Percentiles rank a stretch among this genome's conserved stretches.
Evolutionary conservation across 2,888 invertebrate genomes (phyloP).

Genomic region (Tinea semifulvella): DNA sequence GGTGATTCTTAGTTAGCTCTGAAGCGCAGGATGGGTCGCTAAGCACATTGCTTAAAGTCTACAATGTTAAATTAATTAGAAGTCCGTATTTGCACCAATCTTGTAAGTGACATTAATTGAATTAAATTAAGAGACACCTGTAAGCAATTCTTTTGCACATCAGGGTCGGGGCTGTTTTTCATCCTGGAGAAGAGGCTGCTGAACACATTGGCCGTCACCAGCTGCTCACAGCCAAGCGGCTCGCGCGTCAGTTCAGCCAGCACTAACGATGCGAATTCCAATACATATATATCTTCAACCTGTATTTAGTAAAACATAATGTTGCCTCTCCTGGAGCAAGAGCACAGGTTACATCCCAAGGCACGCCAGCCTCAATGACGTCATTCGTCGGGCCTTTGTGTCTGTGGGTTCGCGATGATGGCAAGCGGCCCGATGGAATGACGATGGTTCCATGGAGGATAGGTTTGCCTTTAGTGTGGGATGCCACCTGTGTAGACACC

Average conservation of each 20-base stretch:
- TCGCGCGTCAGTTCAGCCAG: conserved; percentile 58
- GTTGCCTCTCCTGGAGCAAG: too few species aligned
- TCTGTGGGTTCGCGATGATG: too few species aligned
- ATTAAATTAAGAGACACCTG: conserved; percentile 44
- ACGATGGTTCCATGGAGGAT: too few species aligned
- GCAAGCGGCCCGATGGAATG: too few species aligned
- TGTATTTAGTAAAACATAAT: too few species aligned
- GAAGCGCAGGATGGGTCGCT: conserved; percentile 54
- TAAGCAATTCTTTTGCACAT: conserved; percentile 64
- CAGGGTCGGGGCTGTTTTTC: conserved; percentile 61
- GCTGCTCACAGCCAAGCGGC: conserved; percentile 51
- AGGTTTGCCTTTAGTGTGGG: too few species aligned
- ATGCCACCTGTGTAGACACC: too few species aligned
- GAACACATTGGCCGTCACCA: conserved; percentile 49
- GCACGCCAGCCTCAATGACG: too few species aligned
- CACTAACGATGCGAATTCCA: conserved; percentile 62
- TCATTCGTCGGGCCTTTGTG: too few species aligned
- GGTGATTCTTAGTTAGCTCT: conserved; percentile 52
- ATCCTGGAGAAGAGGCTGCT: conserved; percentile 53
- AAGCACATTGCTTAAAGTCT: conserved; percentile 59
- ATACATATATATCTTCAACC: conserved; percentile 58
- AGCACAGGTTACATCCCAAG: too few species aligned
- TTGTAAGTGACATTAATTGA: not conserved
- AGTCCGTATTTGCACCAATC: not conserved
- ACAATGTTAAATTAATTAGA: conserved; percentile 12